Percentiles rank a stretch among this genome's conserved stretches.
phyloP scores from a whole-genome alignment of 2,888 invertebrate species.

The Mythimna loreyi region DNA sequence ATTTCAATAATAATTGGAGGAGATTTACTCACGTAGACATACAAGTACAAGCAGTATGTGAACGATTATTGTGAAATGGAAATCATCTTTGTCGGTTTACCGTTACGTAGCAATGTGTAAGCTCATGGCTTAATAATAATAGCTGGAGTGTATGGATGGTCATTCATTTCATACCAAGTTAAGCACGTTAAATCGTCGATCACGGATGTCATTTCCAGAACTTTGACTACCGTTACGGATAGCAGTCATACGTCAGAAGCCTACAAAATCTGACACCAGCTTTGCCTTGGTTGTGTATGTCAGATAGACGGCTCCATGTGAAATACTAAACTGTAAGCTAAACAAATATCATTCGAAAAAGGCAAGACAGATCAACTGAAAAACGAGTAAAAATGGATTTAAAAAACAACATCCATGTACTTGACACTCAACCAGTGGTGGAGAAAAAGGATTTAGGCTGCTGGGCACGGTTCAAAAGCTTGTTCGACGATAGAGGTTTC shows the following conservation, averaged over 20 bases:
- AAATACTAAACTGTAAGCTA: too few relatives aligned
- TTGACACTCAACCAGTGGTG: slow-evolving; percentile 31
- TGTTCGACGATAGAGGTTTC: slow-evolving; percentile 86
- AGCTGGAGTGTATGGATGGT: too few relatives aligned
- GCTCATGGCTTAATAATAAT: too few relatives aligned
- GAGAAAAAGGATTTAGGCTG: slow-evolving; percentile 72
- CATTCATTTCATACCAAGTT: too few relatives aligned
- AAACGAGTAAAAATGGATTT: slow-evolving; percentile 58
- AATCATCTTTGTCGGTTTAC: slow-evolving; percentile 27
- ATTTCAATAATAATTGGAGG: slow-evolving; percentile 47
- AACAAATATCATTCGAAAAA: too few relatives aligned
- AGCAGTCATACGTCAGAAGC: too few relatives aligned
- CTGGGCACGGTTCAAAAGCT: slow-evolving; percentile 83
- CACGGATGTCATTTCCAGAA: too few relatives aligned
- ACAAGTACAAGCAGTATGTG: slow-evolving; percentile 37
- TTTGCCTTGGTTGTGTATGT: too few relatives aligned
- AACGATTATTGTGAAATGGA: slow-evolving; percentile 28
- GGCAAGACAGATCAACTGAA: not conserved
- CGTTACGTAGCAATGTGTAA: not conserved
- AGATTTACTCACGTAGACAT: slow-evolving; percentile 40
- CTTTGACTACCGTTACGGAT: too few relatives aligned
- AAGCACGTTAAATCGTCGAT: too few relatives aligned
- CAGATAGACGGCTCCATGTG: too few relatives aligned
- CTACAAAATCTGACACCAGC: too few relatives aligned
- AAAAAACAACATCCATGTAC: slow-evolving; percentile 40